Conservation (phyloP, 2,113 vertebrate species). For the zebrafish (Danio rerio) region GRCz12tu NC_133195.1:2520001-2520500, state of each 20-base stretch:
- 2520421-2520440: too few relatives aligned
- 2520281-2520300: too few relatives aligned
- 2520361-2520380: too few relatives aligned
- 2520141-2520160: constrained; percentile 88
- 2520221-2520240: constrained; percentile 88
- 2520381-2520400: too few relatives aligned
- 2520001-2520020: background rate
- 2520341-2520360: too few relatives aligned
- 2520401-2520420: too few relatives aligned
- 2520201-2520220: constrained; percentile 91
- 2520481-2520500: too few relatives aligned
- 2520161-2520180: constrained; percentile 91
- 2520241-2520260: constrained; percentile 63
- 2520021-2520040: background rate
- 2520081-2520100: constrained; percentile 86
- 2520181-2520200: constrained; percentile 93
- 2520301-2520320: too few relatives aligned
- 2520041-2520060: constrained; percentile 11
- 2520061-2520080: background rate
- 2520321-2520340: too few relatives aligned
- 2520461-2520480: too few relatives aligned
- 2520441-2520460: too few relatives aligned
- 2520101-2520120: constrained; percentile 85
- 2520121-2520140: constrained; percentile 77
- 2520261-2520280: too few relatives aligned